A percentile compares a stretch with the other conserved stretches of the same genome.
Evolutionary conservation across 2,113 vertebrate species (phyloP).

Genomic region (Erythrocebus patas): DNA sequence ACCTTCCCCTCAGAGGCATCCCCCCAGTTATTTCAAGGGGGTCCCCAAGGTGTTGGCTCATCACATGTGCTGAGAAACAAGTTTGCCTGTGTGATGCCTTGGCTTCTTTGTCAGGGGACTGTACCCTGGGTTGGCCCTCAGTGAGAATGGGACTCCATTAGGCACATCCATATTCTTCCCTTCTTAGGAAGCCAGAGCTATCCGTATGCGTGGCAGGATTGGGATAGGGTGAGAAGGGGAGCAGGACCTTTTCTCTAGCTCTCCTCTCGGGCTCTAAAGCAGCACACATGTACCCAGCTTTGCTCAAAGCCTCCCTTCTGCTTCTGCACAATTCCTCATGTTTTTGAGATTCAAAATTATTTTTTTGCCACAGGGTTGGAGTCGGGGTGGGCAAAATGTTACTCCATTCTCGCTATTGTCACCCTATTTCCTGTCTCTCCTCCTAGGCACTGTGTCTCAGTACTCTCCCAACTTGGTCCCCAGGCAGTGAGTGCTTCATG

Average conservation of each 20-base stretch:
- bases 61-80: not conserved
- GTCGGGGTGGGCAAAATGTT: not conserved
- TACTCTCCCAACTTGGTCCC: not conserved
- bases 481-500: not conserved
- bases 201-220: accelerated
- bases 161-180: not conserved
- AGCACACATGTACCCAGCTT: not conserved
- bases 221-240: not conserved
- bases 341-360: not conserved
- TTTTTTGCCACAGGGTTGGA: not conserved
- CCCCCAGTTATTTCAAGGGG: not conserved
- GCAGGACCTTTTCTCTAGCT: not conserved
- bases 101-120: not conserved
- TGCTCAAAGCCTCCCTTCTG: not conserved
- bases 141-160: not conserved
- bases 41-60: not conserved
- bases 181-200: not conserved
- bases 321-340: not conserved
- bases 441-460: not conserved
- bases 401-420: accelerated
- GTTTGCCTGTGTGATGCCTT: not conserved
- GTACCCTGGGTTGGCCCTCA: not conserved
- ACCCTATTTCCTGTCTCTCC: not conserved
- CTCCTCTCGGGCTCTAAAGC: not conserved
- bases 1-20: not conserved